Base-by-base conservation (phyloP, 2,888 invertebrate genomes). In the Archips crataeganus region DNA sequence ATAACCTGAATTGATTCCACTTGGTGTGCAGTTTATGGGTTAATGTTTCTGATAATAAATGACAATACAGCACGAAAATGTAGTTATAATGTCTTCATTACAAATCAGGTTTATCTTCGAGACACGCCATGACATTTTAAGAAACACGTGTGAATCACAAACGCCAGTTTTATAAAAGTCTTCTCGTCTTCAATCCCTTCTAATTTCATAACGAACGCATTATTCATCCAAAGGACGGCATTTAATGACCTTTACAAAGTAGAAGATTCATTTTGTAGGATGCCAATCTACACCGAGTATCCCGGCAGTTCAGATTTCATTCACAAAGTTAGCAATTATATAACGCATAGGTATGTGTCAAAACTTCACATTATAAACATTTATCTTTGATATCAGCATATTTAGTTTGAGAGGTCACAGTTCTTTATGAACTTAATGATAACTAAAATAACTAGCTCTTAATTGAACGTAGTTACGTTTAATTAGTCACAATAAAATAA, bases 1-100 rank as follows among this genome's bases (percentile, higher is more conserved):
- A 75, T 76, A 75, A 79, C 77, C 75, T 75, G 78, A 73, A 74
- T 72, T 75, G 59, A 68, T 60, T 66, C 61, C 34, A 59, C 13
- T 42, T 8, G 51, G 13, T 60, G 34, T 59, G n/a, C 34, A 51
- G n/a, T 63, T 47, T 70, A 70, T 45, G 32, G 63, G 62, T 34
- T 62, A 49, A 49, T 6, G 9, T 2, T 60, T 47, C 23, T 10
- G 11, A 32, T 57, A 57, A 54, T 54, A 13, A 23, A 54, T 15
- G 54, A 54, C 54, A 49, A 49, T 49, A 54, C 54, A 54, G 2
- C 6, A 15, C 54, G 54, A 54, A 23, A n/a, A 54, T 51, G 11
- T n/a, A n/a, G 6, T 51, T 51, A n/a, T 51, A n/a, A 4, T 9
- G 54, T 54, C 49, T 49, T 49, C n/a, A 49, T 49, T 49, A 49